Conservation (phyloP, 1,140 invertebrate genomes). For the Melanaphis sacchari region DNA sequence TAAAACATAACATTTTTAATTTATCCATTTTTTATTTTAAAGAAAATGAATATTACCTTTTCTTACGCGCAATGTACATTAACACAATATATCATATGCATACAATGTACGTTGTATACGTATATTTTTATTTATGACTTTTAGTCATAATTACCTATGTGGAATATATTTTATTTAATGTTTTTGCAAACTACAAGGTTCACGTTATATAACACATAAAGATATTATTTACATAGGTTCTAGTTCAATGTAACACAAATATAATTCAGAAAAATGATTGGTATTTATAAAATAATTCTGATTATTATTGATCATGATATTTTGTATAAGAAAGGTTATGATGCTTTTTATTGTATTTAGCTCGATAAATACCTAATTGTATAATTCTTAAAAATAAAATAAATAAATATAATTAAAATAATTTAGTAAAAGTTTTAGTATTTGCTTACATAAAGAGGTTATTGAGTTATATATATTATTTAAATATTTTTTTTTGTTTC, state of each 20-base stretch:
- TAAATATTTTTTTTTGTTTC: background rate
- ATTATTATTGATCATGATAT: background rate
- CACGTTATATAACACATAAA: background rate
- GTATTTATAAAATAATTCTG: background rate
- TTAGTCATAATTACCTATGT: background rate
- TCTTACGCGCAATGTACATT: background rate
- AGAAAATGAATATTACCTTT: background rate
- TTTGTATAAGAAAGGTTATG: background rate
- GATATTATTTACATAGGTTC: background rate
- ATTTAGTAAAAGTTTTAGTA: no score
- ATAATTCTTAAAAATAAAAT: no score
- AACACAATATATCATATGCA: background rate
- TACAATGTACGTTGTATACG: background rate
- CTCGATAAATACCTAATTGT: no score
- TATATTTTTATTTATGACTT: conserved; percentile 3
- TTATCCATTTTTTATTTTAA: background rate
- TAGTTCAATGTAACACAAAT: background rate
- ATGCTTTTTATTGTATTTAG: no score
- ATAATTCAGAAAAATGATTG: background rate
- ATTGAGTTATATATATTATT: background rate
- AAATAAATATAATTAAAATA: no score
- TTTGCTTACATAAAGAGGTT: background rate
- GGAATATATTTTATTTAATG: conserved; percentile 4
- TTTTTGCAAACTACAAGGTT: conserved; percentile 5
- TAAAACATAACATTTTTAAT: no score